Evolutionary conservation across 1,140 invertebrate genomes (phyloP).

Genomic region (Bombus balteatus): DNA sequence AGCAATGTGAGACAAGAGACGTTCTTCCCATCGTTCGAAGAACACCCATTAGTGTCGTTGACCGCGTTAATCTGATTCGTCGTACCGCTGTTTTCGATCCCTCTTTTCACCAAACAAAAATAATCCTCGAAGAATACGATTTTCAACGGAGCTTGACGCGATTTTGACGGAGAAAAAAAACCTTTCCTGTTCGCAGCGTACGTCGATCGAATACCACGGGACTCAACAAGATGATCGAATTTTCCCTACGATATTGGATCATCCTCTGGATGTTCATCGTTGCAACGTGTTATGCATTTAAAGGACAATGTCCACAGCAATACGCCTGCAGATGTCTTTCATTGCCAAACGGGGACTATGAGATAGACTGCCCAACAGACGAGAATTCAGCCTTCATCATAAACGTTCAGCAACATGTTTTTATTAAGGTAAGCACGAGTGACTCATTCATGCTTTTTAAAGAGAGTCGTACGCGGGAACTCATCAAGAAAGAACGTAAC

Average conservation of each 20-base stretch:
- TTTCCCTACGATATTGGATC: background rate
- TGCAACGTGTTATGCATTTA: background rate
- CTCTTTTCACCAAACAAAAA: too few species aligned
- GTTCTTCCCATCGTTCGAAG: too few species aligned
- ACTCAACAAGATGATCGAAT: constrained; percentile 15
- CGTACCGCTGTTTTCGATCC: background rate
- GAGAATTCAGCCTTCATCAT: constrained; percentile 51
- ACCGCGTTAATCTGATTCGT: background rate
- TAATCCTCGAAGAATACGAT: too few species aligned
- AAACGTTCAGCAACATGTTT: constrained; percentile 46
- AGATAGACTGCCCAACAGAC: constrained; percentile 49
- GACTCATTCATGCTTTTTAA: constrained; percentile 9
- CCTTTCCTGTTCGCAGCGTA: background rate
- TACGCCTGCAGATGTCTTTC: constrained; percentile 18
- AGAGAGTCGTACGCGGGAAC: background rate
- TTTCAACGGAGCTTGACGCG: background rate
- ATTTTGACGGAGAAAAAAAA: background rate
- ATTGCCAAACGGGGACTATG: background rate
- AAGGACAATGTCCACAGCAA: constrained; percentile 33
- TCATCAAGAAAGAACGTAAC: background rate
- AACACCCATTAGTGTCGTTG: too few species aligned
- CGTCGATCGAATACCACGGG: background rate
- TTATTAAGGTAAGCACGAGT: constrained; percentile 46
- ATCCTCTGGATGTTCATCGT: constrained; percentile 1
- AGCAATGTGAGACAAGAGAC: too few species aligned